Evolutionary conservation across 1,140 invertebrate genomes (phyloP).

Genomic region (Rhizoglyphus robini): DNA sequence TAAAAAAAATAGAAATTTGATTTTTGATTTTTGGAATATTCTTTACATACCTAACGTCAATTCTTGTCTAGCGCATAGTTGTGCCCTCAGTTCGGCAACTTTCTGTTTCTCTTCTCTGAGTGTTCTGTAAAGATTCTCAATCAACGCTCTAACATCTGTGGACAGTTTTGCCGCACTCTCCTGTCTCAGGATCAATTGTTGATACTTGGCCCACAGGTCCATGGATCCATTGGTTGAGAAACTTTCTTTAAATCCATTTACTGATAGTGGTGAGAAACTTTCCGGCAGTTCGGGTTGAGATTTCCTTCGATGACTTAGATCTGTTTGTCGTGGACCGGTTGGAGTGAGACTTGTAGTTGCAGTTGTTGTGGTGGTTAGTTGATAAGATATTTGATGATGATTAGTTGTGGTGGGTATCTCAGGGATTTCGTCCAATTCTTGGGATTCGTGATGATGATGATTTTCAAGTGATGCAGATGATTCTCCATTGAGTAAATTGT

Average conservation of each 20-base stretch:
- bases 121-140: background rate
- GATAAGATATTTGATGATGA: background rate
- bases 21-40: background rate
- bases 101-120: background rate
- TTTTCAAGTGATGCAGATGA: no score
- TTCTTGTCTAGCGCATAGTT: background rate
- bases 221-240: background rate
- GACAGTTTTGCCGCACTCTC: background rate
- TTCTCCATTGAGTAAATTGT: background rate
- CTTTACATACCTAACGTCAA: background rate
- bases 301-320: background rate
- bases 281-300: background rate
- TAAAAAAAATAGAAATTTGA: background rate
- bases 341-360: background rate
- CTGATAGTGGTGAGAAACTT: background rate
- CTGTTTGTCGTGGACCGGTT: background rate
- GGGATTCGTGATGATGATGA: no score
- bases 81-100: background rate
- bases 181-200: background rate
- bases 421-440: background rate
- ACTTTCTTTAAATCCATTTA: background rate
- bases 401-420: background rate
- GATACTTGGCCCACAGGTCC: background rate
- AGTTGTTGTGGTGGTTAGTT: background rate
- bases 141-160: background rate